Evolutionary conservation across 1,140 invertebrate species (phyloP).

Genomic region (Lutraria rhynchaena): DNA sequence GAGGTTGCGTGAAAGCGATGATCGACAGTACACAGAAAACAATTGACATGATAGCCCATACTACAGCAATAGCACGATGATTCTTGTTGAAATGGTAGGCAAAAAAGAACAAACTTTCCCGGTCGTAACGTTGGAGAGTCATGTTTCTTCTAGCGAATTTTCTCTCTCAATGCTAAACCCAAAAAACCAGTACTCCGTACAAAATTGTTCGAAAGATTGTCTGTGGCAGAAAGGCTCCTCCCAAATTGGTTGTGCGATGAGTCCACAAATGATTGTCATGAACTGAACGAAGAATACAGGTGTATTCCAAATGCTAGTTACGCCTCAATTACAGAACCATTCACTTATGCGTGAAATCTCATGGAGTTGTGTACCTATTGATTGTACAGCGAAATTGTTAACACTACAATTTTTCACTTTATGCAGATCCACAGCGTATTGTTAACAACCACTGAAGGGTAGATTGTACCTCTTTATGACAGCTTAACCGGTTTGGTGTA

Average conservation of each 20-base stretch:
- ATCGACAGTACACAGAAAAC: slow-evolving; percentile 97
- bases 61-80: slow-evolving; percentile 94
- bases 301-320: slow-evolving; percentile 37
- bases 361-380: slow-evolving; percentile 15
- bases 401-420: neutral
- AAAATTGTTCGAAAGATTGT: no score
- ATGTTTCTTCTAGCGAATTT: slow-evolving; percentile 16
- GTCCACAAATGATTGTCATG: slow-evolving; percentile 14
- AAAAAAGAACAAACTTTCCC: slow-evolving; percentile 51
- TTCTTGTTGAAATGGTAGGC: slow-evolving; percentile 57
- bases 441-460: neutral
- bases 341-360: slow-evolving; percentile 33
- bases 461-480: neutral
- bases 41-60: slow-evolving; percentile 97
- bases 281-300: slow-evolving; percentile 10
- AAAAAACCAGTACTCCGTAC: no score
- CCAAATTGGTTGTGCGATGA: neutral
- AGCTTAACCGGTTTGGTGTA: no score
- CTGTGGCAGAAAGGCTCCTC: slow-evolving; percentile 1
- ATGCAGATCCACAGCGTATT: neutral
- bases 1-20: slow-evolving; percentile 96
- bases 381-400: slow-evolving; percentile 16
- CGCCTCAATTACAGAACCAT: slow-evolving; percentile 20
- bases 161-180: no score
- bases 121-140: slow-evolving; percentile 50